phyloP scores from a whole-genome alignment of 2,888 invertebrate species.

The Rhopalosiphum nymphaeae region DNA sequence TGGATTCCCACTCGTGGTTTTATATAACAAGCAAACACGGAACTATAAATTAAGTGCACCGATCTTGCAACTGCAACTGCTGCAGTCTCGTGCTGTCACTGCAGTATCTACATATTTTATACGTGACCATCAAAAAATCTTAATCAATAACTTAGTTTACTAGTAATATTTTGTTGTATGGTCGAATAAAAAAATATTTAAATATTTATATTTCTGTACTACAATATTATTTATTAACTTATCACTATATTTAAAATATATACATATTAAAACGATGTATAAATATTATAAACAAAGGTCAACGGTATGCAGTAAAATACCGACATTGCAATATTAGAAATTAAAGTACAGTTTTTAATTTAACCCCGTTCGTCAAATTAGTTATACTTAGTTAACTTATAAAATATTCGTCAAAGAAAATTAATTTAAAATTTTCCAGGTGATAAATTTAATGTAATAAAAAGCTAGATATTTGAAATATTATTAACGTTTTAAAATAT shows the following conservation, averaged over 20 bases:
- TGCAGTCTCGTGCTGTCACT: background rate
- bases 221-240: background rate
- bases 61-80: background rate
- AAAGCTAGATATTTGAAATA: too few species aligned
- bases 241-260: background rate
- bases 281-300: background rate
- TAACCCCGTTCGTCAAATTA: background rate
- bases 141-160: background rate
- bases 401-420: background rate
- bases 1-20: background rate
- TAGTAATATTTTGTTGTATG: background rate
- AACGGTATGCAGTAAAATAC: background rate
- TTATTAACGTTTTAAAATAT: too few species aligned
- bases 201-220: background rate
- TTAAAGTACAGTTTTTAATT: background rate
- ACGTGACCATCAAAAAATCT: background rate
- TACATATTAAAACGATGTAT: background rate
- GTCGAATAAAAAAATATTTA: background rate
- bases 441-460: too few species aligned
- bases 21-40: background rate
- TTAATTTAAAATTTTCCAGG: background rate
- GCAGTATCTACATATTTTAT: background rate
- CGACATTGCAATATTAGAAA: background rate
- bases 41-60: constrained; percentile 9
- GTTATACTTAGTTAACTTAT: background rate